Base-by-base conservation (phyloP, 2,797 vertebrate species). In the Hemitrygon akajei region DNA sequence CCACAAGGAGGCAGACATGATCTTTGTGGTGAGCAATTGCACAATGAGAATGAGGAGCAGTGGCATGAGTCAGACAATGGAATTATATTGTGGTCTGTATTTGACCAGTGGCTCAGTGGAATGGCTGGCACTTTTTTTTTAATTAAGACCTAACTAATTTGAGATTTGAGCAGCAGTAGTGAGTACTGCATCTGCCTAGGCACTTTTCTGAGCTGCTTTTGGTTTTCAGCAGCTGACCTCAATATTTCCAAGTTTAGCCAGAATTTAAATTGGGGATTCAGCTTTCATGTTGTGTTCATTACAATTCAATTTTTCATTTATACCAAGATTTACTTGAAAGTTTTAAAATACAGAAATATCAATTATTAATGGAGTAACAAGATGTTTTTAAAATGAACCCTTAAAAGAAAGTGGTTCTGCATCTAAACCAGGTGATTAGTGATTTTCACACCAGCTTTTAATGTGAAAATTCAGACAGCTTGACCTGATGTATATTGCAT, bases 1-100 rank as follows among this genome's bases (percentile, higher is more conserved):
- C 97, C 98, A 98, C 97, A 96, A 98, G 98, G 98, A 97, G 98
- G 98, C 97, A 96, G 96, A 97, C 96, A 87, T 93, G 95, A 95
- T 95, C 97, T 96, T 94, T 94, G 91, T 56, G 71, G 22, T 37
- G 89, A 12, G 37, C 71, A 37, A 22, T 75, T 75, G 69, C 25
- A 69, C 60, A 37, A 30, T 93, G 40, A 93, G 27, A 58, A 76
- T 30, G 25, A 30, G 47, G 47, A 18, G 11, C 14, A n/a, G 16
- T 76, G 22, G 22, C 69, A 20, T 34, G 81, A 84, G 58, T 84
- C 40, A 34, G 84, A 14, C 25, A 30, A 92, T 11, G 22, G 66
- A 20, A 18, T 76, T 56, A 75, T 16, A 92, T 20, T 75, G 71
- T 75, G 25, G 71, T 75, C 71, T 75, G 25, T 75, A 25, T 75